Evolutionary conservation across 2,797 vertebrate genomes (phyloP), one percentile per base, ranked within the genome.

Genomic region (Platyrinchus mystaceus): DNA sequence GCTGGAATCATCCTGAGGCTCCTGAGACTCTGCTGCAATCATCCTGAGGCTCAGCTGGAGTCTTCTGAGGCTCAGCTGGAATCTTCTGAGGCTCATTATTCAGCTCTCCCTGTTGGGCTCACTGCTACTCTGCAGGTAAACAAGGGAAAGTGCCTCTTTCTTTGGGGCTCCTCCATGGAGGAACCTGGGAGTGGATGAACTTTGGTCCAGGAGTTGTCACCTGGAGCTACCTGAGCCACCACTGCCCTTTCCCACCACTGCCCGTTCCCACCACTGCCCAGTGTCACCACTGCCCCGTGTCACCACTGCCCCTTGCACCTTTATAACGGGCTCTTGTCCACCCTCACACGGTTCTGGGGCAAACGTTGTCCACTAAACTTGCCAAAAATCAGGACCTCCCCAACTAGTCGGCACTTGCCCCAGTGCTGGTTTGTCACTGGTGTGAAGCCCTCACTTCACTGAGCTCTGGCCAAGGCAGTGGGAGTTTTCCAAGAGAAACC

Each of bases 361-460:
- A 55, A 30, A 19, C 1, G 4, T 50, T 53, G 27, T 28, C 23
- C 36, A 21, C 58, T 15, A 47, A 34, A 27, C 30, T 23, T 7
- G 2, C 37, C 49, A 12, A 3, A 27, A 47, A 32, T 6, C 28
- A 16, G 32, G 36, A 9, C 32, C 37, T 10, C 47, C 11, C 27
- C 28, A 24, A 2, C 34, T 14, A 4, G 18, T 17, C 0, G 0
- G 37, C 52, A 5, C n/a, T 32, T 27, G 28, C 32, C 15, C 15
- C 67, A 16, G 59, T 1, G 0, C n/a, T 23, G 41, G 7, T 39
- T 59, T 34, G 20, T 20, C 2, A 0, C 4, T 39, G 37, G 3
- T 26, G 52, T 41, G 9, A 2, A n/a, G 27, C 10, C n/a, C 36
- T 55, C 21, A 1, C 24, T 6, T 18, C 43, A 6, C 71, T 69